phyloP scores from a whole-genome alignment of 2,797 vertebrate species.

The Parauchenoglanis ngamensis region DNA sequence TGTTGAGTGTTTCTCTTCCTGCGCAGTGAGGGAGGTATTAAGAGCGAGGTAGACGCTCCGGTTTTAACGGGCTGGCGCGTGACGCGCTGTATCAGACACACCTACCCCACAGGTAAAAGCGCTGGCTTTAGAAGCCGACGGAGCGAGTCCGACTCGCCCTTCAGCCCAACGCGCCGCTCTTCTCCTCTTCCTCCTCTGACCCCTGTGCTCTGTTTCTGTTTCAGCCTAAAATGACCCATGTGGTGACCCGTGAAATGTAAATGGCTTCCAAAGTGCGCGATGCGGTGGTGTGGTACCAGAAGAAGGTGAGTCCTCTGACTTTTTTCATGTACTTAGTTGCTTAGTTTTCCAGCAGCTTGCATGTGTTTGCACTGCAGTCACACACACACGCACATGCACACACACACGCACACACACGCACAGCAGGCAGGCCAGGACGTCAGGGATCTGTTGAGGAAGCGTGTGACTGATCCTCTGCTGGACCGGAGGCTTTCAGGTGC shows the following conservation, averaged over 20 bases:
- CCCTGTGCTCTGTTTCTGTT: not conserved
- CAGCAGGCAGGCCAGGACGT: not conserved
- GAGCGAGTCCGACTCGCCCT: not conserved
- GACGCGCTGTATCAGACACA: constrained; percentile 21
- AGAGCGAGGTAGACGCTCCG: not conserved
- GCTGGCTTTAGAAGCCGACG: not conserved
- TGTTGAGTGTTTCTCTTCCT: not conserved
- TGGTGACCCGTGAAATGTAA: constrained; percentile 86
- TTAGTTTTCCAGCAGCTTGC: not conserved
- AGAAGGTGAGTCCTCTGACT: constrained; percentile 85
- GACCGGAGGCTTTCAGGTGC: not conserved
- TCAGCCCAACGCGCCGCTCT: not conserved
- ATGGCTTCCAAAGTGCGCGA: constrained; percentile 99
- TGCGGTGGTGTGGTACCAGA: constrained; percentile 99
- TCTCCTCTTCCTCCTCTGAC: not conserved
- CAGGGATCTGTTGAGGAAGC: not conserved
- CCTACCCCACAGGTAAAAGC: constrained; percentile 27
- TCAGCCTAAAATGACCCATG: constrained; percentile 85
- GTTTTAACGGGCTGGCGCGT: constrained; percentile 27
- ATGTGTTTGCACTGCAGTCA: not conserved
- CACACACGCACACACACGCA: not conserved
- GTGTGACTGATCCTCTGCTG: constrained; percentile 1
- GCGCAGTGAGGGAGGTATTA: not conserved
- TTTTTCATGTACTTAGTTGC: not conserved
- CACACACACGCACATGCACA: not conserved